A percentile compares a stretch with the other conserved stretches of the same genome.
Evolutionary conservation across 2,888 invertebrate genomes (phyloP).

Genomic region (Mimumesa dahlbomi): DNA sequence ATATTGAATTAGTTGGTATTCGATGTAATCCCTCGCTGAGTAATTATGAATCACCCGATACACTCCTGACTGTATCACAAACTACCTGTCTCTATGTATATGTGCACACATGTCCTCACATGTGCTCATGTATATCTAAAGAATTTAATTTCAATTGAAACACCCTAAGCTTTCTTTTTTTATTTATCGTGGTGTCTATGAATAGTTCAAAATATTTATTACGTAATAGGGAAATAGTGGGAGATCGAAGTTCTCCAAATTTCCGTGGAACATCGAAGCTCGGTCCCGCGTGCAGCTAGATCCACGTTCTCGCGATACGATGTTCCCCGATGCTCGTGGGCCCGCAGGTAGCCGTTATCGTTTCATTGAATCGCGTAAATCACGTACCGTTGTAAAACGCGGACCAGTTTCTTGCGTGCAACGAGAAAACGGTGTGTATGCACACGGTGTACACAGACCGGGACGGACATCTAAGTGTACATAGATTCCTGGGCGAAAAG

Average conservation of each 20-base stretch:
- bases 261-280: neutral
- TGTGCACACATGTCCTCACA: too few species aligned
- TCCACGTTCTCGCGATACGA: conserved; percentile 3
- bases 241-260: too few species aligned
- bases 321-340: conserved; percentile 18
- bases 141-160: too few species aligned
- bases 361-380: conserved; percentile 63
- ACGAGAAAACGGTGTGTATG: neutral
- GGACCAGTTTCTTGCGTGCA: conserved; percentile 51
- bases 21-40: conserved; percentile 30
- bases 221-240: too few species aligned
- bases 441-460: neutral
- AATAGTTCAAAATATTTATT: too few species aligned
- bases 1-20: conserved; percentile 46
- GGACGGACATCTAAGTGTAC: too few species aligned
- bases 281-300: neutral
- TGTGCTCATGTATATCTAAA: too few species aligned
- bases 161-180: too few species aligned
- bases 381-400: conserved; percentile 55
- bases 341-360: conserved; percentile 58
- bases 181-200: too few species aligned
- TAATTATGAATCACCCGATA: conserved; percentile 23
- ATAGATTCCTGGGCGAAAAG: neutral
- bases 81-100: too few species aligned
- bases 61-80: too few species aligned